These are phyloP conservation scores for Gastrophryne carolinensis DNA, from an alignment of 2,797 vertebrate genomes.

Conservation along the genomic window DNA sequence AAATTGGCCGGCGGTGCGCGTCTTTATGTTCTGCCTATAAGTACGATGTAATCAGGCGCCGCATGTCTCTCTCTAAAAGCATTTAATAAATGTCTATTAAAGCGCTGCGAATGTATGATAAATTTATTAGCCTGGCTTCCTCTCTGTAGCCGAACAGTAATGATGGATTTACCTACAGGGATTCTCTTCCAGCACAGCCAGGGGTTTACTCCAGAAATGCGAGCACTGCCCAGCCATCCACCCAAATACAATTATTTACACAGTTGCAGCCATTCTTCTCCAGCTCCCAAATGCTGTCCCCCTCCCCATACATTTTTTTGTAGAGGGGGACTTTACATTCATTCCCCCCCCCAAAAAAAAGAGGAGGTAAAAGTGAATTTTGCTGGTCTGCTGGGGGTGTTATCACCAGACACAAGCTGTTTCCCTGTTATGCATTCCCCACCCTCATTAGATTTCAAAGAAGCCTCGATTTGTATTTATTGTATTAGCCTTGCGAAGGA, in stretches of 20 bases:
- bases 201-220: constrained; percentile 73
- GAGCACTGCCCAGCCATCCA: constrained; percentile 59
- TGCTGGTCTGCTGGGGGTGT: constrained; percentile 49
- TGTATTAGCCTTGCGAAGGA: constrained; percentile 16
- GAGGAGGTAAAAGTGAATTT: constrained; percentile 33
- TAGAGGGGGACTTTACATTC: no score
- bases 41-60: constrained; percentile 77
- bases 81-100: constrained; percentile 86
- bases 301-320: constrained; percentile 45
- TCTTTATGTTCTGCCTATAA: constrained; percentile 76
- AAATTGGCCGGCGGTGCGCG: constrained; percentile 73
- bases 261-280: constrained; percentile 61
- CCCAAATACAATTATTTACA: constrained; percentile 69
- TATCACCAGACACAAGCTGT: constrained; percentile 49
- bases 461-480: constrained; percentile 21
- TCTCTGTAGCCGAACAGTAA: constrained; percentile 72
- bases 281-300: neutral
- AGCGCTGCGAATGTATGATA: constrained; percentile 78
- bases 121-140: constrained; percentile 76
- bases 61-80: constrained; percentile 79
- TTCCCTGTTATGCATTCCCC: constrained; percentile 21
- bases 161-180: constrained; percentile 79
- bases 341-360: constrained; percentile 42
- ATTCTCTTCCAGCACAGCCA: constrained; percentile 70
- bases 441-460: constrained; percentile 37